Conservation (phyloP, 1,140 invertebrate species). For the Dendrolimus kikuchii region DNA sequence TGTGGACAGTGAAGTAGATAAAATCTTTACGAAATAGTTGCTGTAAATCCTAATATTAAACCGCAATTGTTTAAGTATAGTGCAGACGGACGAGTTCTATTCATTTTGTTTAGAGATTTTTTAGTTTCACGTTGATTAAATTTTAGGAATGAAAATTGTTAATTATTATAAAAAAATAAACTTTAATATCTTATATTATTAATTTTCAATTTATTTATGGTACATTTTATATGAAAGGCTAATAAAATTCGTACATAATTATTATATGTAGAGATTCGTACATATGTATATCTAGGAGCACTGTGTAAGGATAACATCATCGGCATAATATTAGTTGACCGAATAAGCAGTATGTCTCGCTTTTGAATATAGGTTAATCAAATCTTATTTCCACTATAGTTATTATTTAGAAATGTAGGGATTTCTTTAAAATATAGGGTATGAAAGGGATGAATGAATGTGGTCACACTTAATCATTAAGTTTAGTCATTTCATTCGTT, state of each 20-base stretch:
- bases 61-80: slow-evolving; percentile 39
- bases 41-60: slow-evolving; percentile 55
- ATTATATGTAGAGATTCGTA: slow-evolving; percentile 12
- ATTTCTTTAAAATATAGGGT: slow-evolving; percentile 53
- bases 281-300: slow-evolving; percentile 39
- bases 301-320: slow-evolving; percentile 39
- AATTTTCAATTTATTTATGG: slow-evolving; percentile 44
- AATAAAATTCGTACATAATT: slow-evolving; percentile 16
- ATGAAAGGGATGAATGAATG: slow-evolving; percentile 55
- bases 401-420: slow-evolving; percentile 49
- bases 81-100: slow-evolving; percentile 42
- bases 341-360: slow-evolving; percentile 40
- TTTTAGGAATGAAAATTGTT: slow-evolving; percentile 64
- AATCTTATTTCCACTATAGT: slow-evolving; percentile 51
- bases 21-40: slow-evolving; percentile 64
- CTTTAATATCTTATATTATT: slow-evolving; percentile 40
- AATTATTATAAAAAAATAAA: slow-evolving; percentile 56
- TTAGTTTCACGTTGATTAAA: slow-evolving; percentile 49
- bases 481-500: slow-evolving; percentile 46
- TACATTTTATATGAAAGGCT: slow-evolving; percentile 47
- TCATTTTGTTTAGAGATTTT: slow-evolving; percentile 45
- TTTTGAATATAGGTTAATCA: slow-evolving; percentile 47
- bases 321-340: slow-evolving; percentile 42
- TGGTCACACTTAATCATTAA: slow-evolving; percentile 53
- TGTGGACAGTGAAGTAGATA: slow-evolving; percentile 54